These are phyloP conservation scores for Myotis daubentonii DNA, from an alignment of 2,797 vertebrate species.

Conservation along the genomic window DNA sequence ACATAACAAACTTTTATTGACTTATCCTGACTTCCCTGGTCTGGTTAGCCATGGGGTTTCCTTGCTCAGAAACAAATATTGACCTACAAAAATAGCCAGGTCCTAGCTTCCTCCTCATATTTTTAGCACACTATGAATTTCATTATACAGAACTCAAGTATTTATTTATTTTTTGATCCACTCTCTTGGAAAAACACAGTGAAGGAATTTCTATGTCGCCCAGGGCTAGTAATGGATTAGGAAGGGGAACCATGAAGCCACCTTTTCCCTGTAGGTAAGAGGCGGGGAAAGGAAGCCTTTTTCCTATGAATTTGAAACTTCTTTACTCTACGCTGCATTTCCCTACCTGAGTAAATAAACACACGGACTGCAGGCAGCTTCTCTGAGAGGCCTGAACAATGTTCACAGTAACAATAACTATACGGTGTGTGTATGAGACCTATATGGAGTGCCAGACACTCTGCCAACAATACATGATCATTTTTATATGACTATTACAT, in stretches of 20 bases:
- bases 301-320: background rate
- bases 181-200: background rate
- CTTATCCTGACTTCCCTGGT: background rate
- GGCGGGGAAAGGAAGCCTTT: background rate
- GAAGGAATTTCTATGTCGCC: background rate
- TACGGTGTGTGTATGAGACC: background rate
- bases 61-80: background rate
- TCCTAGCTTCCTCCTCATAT: background rate
- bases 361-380: background rate
- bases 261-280: background rate
- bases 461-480: background rate
- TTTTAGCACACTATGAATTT: slow-evolving; percentile 34
- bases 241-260: background rate
- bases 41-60: background rate
- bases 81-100: slow-evolving; percentile 31
- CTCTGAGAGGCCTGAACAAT: background rate
- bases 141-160: background rate
- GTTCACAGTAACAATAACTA: background rate
- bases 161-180: background rate
- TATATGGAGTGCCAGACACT: rapidly evolving
- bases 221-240: background rate
- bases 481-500: no score
- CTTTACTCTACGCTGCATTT: background rate
- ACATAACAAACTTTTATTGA: background rate
- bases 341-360: background rate